phyloP scores from a whole-genome alignment of 2,888 invertebrate genomes.

The Nymphalis urticae region DNA sequence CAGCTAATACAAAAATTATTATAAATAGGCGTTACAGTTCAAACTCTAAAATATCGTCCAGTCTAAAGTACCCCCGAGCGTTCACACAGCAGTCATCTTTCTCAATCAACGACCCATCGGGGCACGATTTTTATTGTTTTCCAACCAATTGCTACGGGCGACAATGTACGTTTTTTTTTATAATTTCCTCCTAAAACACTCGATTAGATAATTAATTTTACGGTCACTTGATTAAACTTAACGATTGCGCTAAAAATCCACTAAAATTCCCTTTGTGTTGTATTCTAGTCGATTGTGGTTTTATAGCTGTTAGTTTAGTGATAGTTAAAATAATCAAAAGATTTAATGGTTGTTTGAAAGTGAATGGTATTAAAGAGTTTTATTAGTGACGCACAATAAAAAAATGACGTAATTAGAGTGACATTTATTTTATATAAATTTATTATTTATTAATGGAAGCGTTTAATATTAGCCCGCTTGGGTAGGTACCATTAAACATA shows the following conservation, averaged over 20 bases:
- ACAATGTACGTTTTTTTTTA: conserved; percentile 45
- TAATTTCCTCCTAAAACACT: conserved; percentile 52
- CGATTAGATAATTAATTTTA: conserved; percentile 73
- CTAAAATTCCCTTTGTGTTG: conserved; percentile 49
- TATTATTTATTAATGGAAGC: background rate
- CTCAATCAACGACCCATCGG: conserved; percentile 74
- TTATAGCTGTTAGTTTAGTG: conserved; percentile 44
- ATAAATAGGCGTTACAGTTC: background rate
- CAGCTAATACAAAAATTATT: background rate
- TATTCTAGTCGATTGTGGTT: conserved; percentile 56
- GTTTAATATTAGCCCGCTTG: no score
- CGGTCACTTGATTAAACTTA: conserved; percentile 72
- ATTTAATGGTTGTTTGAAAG: conserved; percentile 29
- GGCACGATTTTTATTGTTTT: conserved; percentile 79
- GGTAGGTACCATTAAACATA: no score
- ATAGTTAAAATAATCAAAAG: conserved; percentile 44
- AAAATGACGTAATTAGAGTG: background rate
- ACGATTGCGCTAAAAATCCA: conserved; percentile 59
- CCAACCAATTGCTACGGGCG: conserved; percentile 65
- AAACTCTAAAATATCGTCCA: conserved; percentile 45
- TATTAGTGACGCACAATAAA: conserved; percentile 17
- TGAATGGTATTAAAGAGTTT: conserved; percentile 24
- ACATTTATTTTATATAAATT: background rate
- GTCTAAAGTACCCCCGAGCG: conserved; percentile 64
- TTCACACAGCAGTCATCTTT: conserved; percentile 78